Percentiles rank a stretch among this genome's conserved stretches.
Conservation (phyloP, 2,888 invertebrate genomes). For the Nesidiocoris tenuis region DNA sequence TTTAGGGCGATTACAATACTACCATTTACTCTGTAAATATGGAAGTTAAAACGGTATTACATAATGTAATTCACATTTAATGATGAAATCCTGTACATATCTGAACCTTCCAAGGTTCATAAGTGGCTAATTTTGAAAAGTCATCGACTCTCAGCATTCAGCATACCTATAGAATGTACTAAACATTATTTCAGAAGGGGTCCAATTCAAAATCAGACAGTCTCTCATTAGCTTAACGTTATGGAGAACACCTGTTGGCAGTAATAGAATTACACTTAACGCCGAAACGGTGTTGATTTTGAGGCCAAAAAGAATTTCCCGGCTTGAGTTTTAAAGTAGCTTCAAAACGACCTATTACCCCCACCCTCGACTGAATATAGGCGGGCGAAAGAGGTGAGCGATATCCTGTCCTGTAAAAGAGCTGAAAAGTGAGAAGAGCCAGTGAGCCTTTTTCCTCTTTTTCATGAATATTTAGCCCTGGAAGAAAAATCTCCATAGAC, state of each 20-base stretch:
- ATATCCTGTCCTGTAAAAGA: background rate
- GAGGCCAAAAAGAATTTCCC: background rate
- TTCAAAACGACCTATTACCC: background rate
- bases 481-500: background rate
- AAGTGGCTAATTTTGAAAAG: too few species aligned
- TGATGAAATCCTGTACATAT: too few species aligned
- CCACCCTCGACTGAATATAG: background rate
- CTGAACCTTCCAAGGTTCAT: too few species aligned
- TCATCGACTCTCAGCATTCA: too few species aligned
- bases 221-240: background rate
- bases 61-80: too few species aligned
- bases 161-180: too few species aligned
- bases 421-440: background rate
- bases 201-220: background rate
- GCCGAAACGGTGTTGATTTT: background rate
- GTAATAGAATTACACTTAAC: background rate
- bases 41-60: too few species aligned
- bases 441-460: background rate
- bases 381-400: background rate
- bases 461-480: background rate
- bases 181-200: too few species aligned
- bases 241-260: background rate
- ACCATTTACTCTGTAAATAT: too few species aligned
- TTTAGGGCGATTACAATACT: too few species aligned
- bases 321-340: background rate